Base-by-base conservation (phyloP, 2,888 invertebrate species). In the Apamea sordens region DNA sequence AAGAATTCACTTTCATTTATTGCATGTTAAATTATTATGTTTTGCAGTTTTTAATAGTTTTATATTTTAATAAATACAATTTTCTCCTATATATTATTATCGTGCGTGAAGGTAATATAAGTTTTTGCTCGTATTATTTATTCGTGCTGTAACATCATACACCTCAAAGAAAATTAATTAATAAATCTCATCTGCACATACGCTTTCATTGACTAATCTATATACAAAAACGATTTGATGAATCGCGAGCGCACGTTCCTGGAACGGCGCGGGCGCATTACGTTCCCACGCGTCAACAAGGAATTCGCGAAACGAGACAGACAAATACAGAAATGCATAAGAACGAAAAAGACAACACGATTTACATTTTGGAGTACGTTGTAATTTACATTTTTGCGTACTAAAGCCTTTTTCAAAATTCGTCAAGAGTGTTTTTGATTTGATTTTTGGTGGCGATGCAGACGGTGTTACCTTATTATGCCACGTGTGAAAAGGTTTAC, bases 231-330 rank as follows among this genome's bases (percentile, higher is more conserved):
- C 90, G 92, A 93, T 95, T 95, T 95, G 95, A 95, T 95, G 93
- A 93, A 95, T 93, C 93, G 94, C 93, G 89, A 88, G 93, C 90
- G 92, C 92, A 92, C 92, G 93, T 96, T 96, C 96, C 95, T 89
- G 94, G 96, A 96, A 96, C 90, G 85, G 79, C 88, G 91, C 92
- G 83, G 88, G 90, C 91, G 92, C 94, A 94, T 94, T 95, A 91
- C 91, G 93, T 96, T 96, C 96, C 96, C 96, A 96, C 96, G 96
- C 93, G 93, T 92, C 91, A 90, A 88, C 80, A 83, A 93, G 92
- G 94, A 93, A 94, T 94, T 94, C 88, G 89, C 91, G 88, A 88
- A 93, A 90, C 86, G 89, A 80, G 80, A 84, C 64, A 72, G 67
- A 61, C 18, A 79, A 90, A 90, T 92, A 92, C 88, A 87, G 82